phyloP scores from a whole-genome alignment of 2,888 invertebrate species.

The Tipula unca region DNA sequence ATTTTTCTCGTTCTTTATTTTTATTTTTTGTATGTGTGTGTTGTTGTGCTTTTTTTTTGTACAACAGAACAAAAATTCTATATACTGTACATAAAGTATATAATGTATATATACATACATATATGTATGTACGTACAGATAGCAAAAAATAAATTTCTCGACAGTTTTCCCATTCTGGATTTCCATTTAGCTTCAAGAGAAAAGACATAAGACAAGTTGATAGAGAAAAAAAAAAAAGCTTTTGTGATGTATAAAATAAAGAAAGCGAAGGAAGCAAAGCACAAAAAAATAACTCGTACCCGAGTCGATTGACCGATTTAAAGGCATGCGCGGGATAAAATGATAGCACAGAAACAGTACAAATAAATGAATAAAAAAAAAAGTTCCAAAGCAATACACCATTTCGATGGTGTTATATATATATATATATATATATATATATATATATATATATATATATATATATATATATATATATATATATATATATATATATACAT shows the following conservation, averaged over 20 bases:
- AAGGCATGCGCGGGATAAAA: constrained; percentile 14
- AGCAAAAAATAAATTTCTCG: neutral
- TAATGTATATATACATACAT: neutral
- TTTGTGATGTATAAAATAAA: neutral
- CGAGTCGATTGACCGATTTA: constrained; percentile 16
- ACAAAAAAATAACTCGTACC: neutral
- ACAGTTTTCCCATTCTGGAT: neutral
- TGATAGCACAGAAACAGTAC: neutral
- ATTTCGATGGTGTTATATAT: neutral
- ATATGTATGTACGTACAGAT: neutral
- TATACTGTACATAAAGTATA: neutral
- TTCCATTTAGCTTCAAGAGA: neutral
- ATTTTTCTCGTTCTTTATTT: neutral
- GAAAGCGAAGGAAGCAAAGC: neutral
- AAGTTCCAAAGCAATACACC: neutral
- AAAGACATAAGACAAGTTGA: neutral
- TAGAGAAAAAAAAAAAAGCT: neutral
- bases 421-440: neutral
- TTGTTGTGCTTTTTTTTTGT: neutral
- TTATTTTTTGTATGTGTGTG: neutral
- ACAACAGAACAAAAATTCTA: neutral
- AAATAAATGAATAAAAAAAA: neutral
- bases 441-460: neutral
- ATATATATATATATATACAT: neutral
- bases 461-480: neutral